These are phyloP conservation scores for Drosophila leontia DNA, from an alignment of 1,140 invertebrate species.

Conservation along the genomic window DNA sequence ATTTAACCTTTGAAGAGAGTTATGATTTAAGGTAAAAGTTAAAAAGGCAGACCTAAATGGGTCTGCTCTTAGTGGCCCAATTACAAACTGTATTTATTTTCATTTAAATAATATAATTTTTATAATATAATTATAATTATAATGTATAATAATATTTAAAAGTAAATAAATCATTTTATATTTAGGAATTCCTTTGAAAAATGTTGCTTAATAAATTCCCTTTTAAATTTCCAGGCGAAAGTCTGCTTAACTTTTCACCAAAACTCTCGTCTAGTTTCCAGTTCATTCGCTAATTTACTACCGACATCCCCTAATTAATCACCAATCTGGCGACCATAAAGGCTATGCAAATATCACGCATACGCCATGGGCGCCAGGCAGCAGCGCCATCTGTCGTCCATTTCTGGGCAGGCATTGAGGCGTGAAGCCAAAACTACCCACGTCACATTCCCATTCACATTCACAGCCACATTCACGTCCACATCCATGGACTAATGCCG, in stretches of 20 bases:
- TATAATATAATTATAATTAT: too few relatives aligned
- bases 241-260: neutral
- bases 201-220: neutral
- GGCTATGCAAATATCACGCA: conserved; percentile 54
- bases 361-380: conserved; percentile 31
- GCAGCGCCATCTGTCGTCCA: conserved; percentile 39
- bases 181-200: too few relatives aligned
- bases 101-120: neutral
- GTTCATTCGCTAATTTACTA: conserved; percentile 47
- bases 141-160: neutral
- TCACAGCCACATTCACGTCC: neutral
- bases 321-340: conserved; percentile 47
- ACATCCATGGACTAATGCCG: conserved; percentile 24
- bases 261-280: conserved; percentile 4
- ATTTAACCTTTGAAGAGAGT: neutral
- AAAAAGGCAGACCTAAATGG: neutral
- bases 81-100: too few relatives aligned
- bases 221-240: neutral
- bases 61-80: too few relatives aligned
- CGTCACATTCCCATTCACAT: conserved; percentile 40
- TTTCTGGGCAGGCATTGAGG: conserved; percentile 44
- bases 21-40: neutral
- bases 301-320: conserved; percentile 49
- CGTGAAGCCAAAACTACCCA: conserved; percentile 52
- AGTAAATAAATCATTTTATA: too few relatives aligned